Percentiles rank a stretch among this genome's conserved stretches.
phyloP scores from a whole-genome alignment of 2,113 vertebrate species.

The Oreocharis arfaki region DNA sequence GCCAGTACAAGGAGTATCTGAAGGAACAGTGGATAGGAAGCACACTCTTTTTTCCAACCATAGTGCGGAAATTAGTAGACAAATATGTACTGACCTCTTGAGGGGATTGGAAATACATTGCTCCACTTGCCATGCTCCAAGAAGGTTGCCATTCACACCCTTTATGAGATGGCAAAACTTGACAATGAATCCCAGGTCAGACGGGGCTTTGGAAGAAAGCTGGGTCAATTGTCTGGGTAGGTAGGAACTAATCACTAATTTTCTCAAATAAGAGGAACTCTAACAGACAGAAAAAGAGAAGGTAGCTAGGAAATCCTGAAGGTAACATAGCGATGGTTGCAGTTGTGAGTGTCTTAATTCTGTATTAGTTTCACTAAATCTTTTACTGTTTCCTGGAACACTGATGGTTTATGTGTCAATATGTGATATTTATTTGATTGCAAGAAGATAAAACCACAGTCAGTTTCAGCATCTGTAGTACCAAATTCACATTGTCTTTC shows the following conservation, averaged over 20 bases:
- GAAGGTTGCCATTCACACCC: not conserved
- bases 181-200: not conserved
- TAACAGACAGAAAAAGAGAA: not conserved
- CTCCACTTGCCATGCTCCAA: rapidly evolving
- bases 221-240: not conserved
- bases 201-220: not conserved
- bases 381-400: not conserved
- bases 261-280: not conserved
- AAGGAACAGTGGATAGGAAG: not conserved
- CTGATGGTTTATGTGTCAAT: not conserved
- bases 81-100: not conserved
- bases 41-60: not conserved
- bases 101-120: not conserved
- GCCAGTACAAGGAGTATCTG: not conserved
- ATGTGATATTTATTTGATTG: not conserved
- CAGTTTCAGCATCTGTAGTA: not conserved
- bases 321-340: not conserved
- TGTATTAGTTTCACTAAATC: not conserved
- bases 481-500: not conserved
- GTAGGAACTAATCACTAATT: not conserved
- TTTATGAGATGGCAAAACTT: not conserved
- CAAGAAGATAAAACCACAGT: not conserved
- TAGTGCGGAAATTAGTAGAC: not conserved
- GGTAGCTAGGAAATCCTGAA: not conserved
- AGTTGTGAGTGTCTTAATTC: not conserved